Evolutionary conservation across 2,113 vertebrate species (phyloP).

Genomic region (Prunella fulvescens): DNA sequence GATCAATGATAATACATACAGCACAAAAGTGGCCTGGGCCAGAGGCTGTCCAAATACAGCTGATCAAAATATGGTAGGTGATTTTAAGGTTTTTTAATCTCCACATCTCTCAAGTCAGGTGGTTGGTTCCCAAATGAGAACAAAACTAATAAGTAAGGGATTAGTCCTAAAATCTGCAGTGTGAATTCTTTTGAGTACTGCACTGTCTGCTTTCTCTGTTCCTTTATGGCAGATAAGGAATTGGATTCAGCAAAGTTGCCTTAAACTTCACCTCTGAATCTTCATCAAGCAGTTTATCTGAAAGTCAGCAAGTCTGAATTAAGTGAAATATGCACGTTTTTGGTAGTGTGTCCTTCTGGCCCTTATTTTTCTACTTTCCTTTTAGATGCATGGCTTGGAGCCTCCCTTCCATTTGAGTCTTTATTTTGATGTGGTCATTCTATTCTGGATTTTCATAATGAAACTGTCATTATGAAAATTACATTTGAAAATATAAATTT

Average conservation of each 20-base stretch:
- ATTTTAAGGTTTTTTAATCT: neutral
- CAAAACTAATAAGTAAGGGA: neutral
- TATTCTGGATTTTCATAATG: neutral
- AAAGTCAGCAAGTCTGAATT: neutral
- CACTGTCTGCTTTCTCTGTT: neutral
- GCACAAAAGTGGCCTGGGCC: neutral
- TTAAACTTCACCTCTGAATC: neutral
- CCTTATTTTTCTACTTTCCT: neutral
- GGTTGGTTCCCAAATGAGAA: neutral
- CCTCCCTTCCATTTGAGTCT: neutral
- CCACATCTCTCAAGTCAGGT: neutral
- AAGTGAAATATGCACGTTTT: neutral
- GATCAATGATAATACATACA: neutral
- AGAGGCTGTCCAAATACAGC: neutral
- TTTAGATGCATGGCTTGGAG: neutral
- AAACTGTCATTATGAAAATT: neutral
- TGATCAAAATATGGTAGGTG: neutral
- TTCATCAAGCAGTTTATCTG: neutral
- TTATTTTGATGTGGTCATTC: neutral
- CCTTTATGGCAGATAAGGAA: neutral
- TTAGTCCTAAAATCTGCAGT: neutral
- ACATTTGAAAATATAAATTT: neutral
- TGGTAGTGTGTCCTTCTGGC: neutral
- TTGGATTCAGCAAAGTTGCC: neutral
- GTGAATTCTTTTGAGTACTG: neutral